Base-by-base conservation (phyloP, 2,113 vertebrate genomes). In the Petaurus breviceps region DNA sequence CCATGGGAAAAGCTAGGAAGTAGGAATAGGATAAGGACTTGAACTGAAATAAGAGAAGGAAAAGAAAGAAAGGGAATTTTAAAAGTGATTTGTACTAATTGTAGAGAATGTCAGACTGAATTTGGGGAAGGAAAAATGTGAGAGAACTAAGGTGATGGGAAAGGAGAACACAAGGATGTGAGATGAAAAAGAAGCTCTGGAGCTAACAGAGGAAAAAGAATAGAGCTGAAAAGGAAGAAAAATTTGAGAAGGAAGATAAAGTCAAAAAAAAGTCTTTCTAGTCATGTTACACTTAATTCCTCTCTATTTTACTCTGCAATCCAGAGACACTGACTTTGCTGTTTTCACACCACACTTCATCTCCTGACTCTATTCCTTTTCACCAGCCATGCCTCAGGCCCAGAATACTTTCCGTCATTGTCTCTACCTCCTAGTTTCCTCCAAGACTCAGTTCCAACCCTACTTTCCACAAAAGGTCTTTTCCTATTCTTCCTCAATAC, bases 1-100 rank as follows among this genome's bases (percentile, higher is more conserved):
- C 49, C 94, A 55, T 95, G 26, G 8, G 8, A 92, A 95, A 90
- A 91, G 47, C 96, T 89, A 94, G 96, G 94, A 95, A 89, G n/a
- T 91, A 92, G 24, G 93, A 61, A 11, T 43, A 50, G 93, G 90
- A 96, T 46, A 96, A 96, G 28, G 28, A 68, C 91, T 91, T 49
- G 91, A 95, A 93, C 96, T 55, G 92, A 22, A 94, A 93, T 92
- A 61, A 92, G 5, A 24, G 23, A 31, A 84, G 1, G 77, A 84
- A 84, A 93, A 90, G 5, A 49, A 77, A n/a, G 31, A 84, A 84
- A 43, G 19, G 19, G 68, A 84, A 43, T 84, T 84, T 19, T 84
- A 43, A 84, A 43, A 84, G 37, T 77, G 68, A 43, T 84, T 84
- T 84, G 68, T 43, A 68, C 14, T 68, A 68, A 84, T 8, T 43